Conservation (phyloP, 2,888 invertebrate genomes). For the Lycocerus yunnanus region DNA sequence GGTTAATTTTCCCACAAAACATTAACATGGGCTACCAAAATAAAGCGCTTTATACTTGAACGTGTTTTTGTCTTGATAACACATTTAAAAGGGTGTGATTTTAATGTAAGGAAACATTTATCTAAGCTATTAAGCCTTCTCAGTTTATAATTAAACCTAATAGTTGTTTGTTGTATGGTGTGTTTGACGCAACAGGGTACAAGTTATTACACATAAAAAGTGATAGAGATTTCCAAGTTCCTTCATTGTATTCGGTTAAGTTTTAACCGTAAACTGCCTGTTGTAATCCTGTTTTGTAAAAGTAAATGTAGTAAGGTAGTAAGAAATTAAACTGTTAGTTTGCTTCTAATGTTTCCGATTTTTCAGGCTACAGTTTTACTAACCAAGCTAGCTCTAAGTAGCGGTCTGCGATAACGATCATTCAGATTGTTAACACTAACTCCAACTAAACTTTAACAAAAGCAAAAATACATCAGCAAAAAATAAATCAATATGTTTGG, state of each 20-base stretch:
- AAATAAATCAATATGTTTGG: too few relatives aligned
- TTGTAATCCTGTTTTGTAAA: not conserved
- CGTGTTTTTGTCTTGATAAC: not conserved
- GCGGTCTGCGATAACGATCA: not conserved
- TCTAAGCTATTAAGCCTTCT: not conserved
- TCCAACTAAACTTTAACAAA: too few relatives aligned
- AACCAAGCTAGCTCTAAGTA: not conserved
- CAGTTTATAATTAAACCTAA: not conserved
- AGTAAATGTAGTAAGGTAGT: not conserved
- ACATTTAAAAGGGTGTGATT: not conserved
- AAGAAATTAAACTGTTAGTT: too few relatives aligned
- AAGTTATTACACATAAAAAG: not conserved
- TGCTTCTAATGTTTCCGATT: not conserved
- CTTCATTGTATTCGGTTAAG: not conserved
- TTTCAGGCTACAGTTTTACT: not conserved
- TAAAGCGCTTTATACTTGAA: not conserved
- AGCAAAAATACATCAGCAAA: too few relatives aligned
- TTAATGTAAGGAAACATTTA: not conserved
- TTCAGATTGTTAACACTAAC: too few relatives aligned
- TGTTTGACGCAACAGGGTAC: not conserved
- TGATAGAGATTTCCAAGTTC: not conserved
- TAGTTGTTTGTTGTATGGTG: not conserved
- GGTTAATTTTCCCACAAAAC: not conserved
- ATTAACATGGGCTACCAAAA: not conserved
- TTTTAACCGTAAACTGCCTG: not conserved